Evolutionary conservation across 2,888 invertebrate genomes (phyloP).

Genomic region (Machimus atricapillus): DNA sequence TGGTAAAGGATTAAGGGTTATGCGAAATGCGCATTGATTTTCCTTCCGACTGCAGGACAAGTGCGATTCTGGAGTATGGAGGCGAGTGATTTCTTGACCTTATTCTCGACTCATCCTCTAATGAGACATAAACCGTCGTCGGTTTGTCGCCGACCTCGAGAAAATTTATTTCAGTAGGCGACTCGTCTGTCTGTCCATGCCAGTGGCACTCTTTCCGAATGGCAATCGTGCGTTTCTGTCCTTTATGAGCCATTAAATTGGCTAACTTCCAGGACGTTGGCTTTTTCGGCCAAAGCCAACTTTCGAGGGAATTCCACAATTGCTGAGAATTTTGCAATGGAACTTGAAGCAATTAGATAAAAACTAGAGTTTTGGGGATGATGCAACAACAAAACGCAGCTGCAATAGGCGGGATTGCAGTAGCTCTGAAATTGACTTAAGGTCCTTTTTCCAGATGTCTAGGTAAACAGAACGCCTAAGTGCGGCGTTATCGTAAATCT

Average conservation of each 20-base stretch:
- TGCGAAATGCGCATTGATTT: background rate
- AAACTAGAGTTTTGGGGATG: background rate
- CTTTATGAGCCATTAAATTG: conserved; percentile 35
- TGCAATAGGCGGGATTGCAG: background rate
- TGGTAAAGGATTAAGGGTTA: background rate
- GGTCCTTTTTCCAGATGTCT: background rate
- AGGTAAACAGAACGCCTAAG: background rate
- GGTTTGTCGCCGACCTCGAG: conserved; percentile 19
- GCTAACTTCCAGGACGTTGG: conserved; percentile 28
- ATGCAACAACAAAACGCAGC: background rate
- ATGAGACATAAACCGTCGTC: conserved; percentile 40
- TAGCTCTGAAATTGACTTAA: background rate
- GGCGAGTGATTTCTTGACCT: conserved; percentile 31
- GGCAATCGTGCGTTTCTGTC: conserved; percentile 35
- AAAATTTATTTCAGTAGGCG: background rate
- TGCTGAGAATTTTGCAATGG: background rate
- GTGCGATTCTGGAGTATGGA: background rate
- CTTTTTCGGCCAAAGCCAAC: conserved; percentile 4
- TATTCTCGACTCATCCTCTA: conserved; percentile 17
- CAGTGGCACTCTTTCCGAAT: background rate
- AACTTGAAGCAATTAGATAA: conserved; percentile 26
- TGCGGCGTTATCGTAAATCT: conserved; percentile 9
- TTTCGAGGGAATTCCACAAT: background rate
- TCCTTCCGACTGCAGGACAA: background rate
- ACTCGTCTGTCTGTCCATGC: background rate